phyloP scores from a whole-genome alignment of 2,888 invertebrate genomes.

The Dynastes hyllus region DNA sequence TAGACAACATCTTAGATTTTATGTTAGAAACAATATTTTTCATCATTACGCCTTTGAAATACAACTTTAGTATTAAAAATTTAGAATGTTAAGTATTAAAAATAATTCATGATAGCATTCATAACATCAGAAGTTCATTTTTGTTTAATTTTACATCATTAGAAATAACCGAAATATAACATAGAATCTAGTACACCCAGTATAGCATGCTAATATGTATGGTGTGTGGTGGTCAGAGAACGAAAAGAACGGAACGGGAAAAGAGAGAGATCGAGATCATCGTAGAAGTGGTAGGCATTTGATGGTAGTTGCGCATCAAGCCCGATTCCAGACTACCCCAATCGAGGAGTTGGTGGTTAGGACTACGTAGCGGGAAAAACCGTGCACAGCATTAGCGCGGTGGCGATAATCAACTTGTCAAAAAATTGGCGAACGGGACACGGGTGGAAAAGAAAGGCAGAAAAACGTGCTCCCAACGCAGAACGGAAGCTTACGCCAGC shows the following conservation, averaged over 20 bases:
- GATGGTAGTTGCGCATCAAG: constrained; percentile 30
- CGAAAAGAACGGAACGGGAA: background rate
- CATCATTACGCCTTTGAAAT: no score
- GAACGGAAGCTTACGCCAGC: background rate
- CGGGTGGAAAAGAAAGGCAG: background rate
- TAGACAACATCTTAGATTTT: no score
- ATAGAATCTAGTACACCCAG: no score
- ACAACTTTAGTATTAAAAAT: no score
- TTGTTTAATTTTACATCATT: no score
- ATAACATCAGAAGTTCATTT: no score
- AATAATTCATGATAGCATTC: no score
- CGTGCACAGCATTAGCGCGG: constrained; percentile 18
- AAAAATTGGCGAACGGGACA: constrained; percentile 13
- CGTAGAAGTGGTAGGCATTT: background rate
- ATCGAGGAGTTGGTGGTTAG: constrained; percentile 56
- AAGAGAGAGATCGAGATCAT: constrained; percentile 8
- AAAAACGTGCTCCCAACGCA: background rate
- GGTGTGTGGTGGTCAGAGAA: background rate
- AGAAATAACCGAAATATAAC: no score
- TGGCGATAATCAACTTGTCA: constrained; percentile 26
- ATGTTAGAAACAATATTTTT: no score
- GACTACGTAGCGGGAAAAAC: constrained; percentile 48
- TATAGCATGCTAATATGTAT: no score
- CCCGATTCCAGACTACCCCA: constrained; percentile 54
- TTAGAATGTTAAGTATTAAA: no score